Conservation (phyloP, 1,140 invertebrate genomes). For the Melitaea cinxia region DNA sequence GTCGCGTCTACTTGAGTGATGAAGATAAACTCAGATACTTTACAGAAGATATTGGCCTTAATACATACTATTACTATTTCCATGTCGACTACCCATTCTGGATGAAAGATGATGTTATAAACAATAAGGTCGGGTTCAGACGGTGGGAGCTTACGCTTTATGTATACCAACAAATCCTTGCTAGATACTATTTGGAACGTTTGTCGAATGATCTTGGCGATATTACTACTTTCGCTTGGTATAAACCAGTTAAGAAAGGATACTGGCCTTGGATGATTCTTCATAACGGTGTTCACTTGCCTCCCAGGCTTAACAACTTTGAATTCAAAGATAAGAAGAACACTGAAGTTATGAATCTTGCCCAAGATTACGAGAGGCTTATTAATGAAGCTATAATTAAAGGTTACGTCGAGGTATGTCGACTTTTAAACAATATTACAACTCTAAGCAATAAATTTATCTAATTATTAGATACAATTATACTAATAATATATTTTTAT, state of each 20-base stretch:
- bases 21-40: conserved; percentile 84
- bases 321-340: conserved; percentile 78
- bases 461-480: background rate
- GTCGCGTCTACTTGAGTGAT: conserved; percentile 64
- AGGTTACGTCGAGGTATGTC: conserved; percentile 82
- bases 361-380: conserved; percentile 82
- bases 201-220: conserved; percentile 83
- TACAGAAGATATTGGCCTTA: conserved; percentile 86
- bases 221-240: conserved; percentile 78
- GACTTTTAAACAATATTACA: conserved; percentile 4
- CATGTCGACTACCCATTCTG: conserved; percentile 86
- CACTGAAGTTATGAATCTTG: conserved; percentile 74
- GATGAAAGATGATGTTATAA: conserved; percentile 81
- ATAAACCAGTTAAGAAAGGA: conserved; percentile 81
- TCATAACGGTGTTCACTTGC: conserved; percentile 85
- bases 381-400: conserved; percentile 85
- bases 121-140: conserved; percentile 78
- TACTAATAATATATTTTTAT: background rate
- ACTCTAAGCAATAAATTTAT: background rate
- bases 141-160: conserved; percentile 84
- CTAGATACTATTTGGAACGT: conserved; percentile 86
- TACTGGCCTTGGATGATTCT: conserved; percentile 84
- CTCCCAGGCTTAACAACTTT: conserved; percentile 83
- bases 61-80: conserved; percentile 87
- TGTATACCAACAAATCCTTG: conserved; percentile 83